Percentiles rank a stretch among this genome's conserved stretches.
Conservation (phyloP, 2,888 invertebrate species). For the Stenotaenia linearis region DNA sequence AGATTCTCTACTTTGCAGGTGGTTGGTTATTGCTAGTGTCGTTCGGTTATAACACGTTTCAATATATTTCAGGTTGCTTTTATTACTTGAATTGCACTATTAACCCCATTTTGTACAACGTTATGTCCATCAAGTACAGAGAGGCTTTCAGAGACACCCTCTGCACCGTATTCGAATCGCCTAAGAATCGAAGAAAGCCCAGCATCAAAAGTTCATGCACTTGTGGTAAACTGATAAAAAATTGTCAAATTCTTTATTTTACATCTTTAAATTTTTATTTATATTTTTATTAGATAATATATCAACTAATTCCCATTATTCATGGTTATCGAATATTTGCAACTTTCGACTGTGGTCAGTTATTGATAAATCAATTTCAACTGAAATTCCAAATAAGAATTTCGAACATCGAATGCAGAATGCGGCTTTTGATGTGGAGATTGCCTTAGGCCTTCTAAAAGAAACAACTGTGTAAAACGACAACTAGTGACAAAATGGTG, state of each 20-base stretch:
- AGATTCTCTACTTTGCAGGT: slow-evolving; percentile 36
- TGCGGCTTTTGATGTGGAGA: not conserved
- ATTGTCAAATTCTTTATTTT: not conserved
- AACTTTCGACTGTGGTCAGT: not conserved
- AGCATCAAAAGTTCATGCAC: not conserved
- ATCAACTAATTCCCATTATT: not conserved
- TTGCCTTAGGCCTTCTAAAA: not conserved
- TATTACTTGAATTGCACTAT: slow-evolving; percentile 78
- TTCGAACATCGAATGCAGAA: not conserved
- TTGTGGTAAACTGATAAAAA: not conserved
- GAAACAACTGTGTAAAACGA: not conserved
- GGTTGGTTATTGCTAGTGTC: not conserved
- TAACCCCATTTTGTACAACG: slow-evolving; percentile 79
- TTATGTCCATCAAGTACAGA: slow-evolving; percentile 72
- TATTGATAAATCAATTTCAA: not conserved
- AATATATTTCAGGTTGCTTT: slow-evolving; percentile 64
- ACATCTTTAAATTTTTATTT: not conserved
- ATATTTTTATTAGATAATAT: not conserved
- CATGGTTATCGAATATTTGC: not conserved
- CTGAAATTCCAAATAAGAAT: not conserved
- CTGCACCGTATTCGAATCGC: slow-evolving; percentile 45
- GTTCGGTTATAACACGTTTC: not conserved
- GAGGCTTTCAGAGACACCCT: slow-evolving; percentile 70
- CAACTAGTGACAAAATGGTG: no score
- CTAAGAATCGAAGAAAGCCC: not conserved